phyloP scores from a whole-genome alignment of 1,140 invertebrate genomes.

The Leptopilina clavipes region DNA sequence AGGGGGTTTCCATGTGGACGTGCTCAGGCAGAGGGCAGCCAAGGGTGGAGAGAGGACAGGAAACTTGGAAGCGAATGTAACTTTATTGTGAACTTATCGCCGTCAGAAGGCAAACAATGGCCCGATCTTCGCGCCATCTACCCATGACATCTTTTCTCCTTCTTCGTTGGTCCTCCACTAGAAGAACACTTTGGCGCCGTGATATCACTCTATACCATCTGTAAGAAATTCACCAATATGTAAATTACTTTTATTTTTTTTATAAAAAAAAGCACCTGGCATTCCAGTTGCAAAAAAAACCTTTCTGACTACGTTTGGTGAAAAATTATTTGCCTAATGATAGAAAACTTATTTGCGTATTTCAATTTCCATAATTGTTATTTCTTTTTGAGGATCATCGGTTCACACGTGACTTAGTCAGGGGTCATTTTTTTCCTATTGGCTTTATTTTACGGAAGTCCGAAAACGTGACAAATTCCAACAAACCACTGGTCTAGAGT shows the following conservation, averaged over 20 bases:
- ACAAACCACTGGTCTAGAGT: neutral
- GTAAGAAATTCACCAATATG: conserved; percentile 53
- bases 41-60: conserved; percentile 40
- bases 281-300: neutral
- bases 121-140: conserved; percentile 65
- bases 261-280: no score
- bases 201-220: conserved; percentile 51
- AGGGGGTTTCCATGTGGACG: conserved; percentile 36
- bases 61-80: conserved; percentile 68
- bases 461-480: conserved; percentile 25
- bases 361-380: no score
- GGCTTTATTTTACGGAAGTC: conserved; percentile 10
- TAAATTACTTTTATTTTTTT: conserved; percentile 39
- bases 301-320: no score
- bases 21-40: conserved; percentile 27
- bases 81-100: conserved; percentile 74
- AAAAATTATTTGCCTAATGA: no score
- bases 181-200: conserved; percentile 49
- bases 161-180: conserved; percentile 36
- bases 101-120: conserved; percentile 73
- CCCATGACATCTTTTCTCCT: conserved; percentile 48
- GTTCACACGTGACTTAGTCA: conserved; percentile 25
- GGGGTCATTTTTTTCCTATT: conserved; percentile 11
- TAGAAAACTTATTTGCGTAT: no score
- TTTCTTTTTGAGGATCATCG: neutral